These are phyloP conservation scores for Oncorhynchus mykiss DNA, from an alignment of 2,113 vertebrate genomes.

Conservation along the genomic window DNA sequence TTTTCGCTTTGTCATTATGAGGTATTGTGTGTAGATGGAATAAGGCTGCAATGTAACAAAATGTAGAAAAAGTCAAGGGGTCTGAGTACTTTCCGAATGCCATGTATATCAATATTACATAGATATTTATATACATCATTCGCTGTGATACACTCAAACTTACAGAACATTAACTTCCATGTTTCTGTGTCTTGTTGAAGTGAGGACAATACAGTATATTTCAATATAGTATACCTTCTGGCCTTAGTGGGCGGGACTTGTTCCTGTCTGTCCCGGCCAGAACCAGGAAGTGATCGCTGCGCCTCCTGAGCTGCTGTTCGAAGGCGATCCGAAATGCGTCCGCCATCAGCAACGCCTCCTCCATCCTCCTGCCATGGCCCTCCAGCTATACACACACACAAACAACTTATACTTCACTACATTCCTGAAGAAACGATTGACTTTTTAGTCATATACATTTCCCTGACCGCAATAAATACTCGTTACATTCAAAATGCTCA, in stretches of 20 bases:
- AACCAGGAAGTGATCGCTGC: slow-evolving; percentile 79
- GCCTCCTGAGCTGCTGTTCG: slow-evolving; percentile 88
- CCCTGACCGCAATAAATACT: too few species aligned
- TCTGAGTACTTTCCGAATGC: too few species aligned
- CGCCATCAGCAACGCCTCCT: slow-evolving; percentile 84
- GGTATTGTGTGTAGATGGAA: too few species aligned
- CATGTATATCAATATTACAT: too few species aligned
- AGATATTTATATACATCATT: too few species aligned
- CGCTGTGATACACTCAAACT: background rate
- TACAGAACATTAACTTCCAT: background rate
- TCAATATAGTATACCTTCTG: slow-evolving; percentile 34
- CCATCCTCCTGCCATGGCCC: slow-evolving; percentile 76
- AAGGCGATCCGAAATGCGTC: slow-evolving; percentile 93
- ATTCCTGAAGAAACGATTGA: too few species aligned
- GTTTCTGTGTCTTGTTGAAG: background rate
- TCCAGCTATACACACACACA: slow-evolving; percentile 72
- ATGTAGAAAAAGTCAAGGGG: too few species aligned
- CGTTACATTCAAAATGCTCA: too few species aligned
- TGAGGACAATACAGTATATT: background rate
- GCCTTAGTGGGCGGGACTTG: slow-evolving; percentile 46
- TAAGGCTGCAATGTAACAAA: too few species aligned
- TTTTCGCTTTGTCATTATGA: too few species aligned
- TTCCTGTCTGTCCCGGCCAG: slow-evolving; percentile 73
- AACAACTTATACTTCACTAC: slow-evolving; percentile 7
- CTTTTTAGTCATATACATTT: too few species aligned